A percentile compares a stretch with the other conserved stretches of the same genome.
phyloP scores from a whole-genome alignment of 2,888 invertebrate species.

The Ophion obscuratus region DNA sequence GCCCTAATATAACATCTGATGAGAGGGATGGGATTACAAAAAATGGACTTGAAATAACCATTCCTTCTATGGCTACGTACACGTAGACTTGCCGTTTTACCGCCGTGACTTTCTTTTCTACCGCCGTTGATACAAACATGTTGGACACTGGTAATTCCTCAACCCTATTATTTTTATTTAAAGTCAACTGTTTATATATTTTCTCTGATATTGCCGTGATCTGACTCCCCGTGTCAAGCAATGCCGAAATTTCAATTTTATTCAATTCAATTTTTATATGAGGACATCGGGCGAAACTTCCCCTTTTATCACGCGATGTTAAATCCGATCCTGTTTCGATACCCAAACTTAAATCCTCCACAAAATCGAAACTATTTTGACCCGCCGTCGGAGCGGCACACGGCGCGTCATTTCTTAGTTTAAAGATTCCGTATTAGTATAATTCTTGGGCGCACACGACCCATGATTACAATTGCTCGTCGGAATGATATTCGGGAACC shows the following conservation, averaged over 20 bases:
- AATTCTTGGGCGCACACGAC: not conserved
- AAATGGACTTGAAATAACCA: not conserved
- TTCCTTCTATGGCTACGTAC: not conserved
- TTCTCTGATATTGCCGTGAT: slow-evolving; percentile 48
- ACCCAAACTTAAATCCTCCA: slow-evolving; percentile 24
- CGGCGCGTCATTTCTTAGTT: not conserved
- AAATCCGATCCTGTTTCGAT: slow-evolving; percentile 5
- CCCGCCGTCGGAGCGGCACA: slow-evolving; percentile 10
- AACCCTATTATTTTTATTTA: not conserved
- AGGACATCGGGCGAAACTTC: not conserved
- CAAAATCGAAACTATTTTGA: slow-evolving; percentile 30
- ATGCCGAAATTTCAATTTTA: not conserved
- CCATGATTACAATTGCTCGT: not conserved
- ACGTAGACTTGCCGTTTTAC: not conserved
- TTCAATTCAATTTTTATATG: not conserved
- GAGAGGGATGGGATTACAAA: not conserved
- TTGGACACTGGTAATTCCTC: not conserved
- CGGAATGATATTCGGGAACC: slow-evolving; percentile 70
- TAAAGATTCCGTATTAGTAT: not conserved
- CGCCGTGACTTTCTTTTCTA: not conserved
- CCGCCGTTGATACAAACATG: not conserved
- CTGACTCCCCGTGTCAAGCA: slow-evolving; percentile 42
- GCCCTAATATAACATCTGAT: not conserved
- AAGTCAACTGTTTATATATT: not conserved
- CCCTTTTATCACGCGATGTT: not conserved